Evolutionary conservation across 2,113 vertebrate genomes (phyloP).

Genomic region (Dromaius novaehollandiae): DNA sequence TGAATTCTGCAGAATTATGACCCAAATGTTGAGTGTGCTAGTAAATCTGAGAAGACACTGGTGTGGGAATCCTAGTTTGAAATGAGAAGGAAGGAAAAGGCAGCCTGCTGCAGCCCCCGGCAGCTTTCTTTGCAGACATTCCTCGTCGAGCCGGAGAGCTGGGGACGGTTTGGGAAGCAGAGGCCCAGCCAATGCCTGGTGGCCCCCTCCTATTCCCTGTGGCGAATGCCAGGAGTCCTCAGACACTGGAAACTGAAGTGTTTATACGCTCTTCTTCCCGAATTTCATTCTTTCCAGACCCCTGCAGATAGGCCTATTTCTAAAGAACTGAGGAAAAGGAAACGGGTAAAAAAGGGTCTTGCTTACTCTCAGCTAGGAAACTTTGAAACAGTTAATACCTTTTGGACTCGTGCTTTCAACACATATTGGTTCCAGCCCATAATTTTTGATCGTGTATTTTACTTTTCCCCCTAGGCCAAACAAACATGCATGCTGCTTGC

Average conservation of each 20-base stretch:
- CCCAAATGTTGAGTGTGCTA: background rate
- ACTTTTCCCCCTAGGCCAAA: background rate
- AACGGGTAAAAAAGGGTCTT: background rate
- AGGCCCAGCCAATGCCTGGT: background rate
- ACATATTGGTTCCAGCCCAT: background rate
- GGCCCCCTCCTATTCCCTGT: background rate
- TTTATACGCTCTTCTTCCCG: constrained; percentile 1
- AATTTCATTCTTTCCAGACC: background rate
- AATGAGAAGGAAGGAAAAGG: background rate
- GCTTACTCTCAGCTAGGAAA: background rate
- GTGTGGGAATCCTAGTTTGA: background rate
- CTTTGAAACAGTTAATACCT: rapidly evolving
- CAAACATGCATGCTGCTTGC: background rate
- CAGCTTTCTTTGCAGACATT: background rate
- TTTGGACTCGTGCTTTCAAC: background rate
- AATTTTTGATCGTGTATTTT: background rate
- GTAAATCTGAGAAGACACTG: background rate
- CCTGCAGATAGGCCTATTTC: background rate
- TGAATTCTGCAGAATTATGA: background rate
- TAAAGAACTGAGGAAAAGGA: background rate
- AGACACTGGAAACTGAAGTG: background rate
- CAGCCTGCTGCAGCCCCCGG: background rate
- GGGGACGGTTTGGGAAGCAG: background rate
- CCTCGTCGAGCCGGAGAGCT: background rate
- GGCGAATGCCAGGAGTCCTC: background rate